Conservation (phyloP, 2,797 vertebrate species). For the Etheostoma nigrum region DNA sequence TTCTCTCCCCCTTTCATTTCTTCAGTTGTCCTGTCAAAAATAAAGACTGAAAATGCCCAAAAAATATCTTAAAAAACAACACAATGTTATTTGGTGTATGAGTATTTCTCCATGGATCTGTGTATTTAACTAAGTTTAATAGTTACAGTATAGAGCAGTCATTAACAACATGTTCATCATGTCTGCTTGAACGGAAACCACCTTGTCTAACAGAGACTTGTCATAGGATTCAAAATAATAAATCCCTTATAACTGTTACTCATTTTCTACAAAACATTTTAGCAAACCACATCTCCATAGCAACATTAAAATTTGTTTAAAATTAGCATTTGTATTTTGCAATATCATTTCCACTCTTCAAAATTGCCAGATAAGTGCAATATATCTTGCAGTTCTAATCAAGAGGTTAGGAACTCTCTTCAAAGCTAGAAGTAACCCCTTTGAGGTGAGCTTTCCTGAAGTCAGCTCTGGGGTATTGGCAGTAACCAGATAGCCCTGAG, state of each 20-base stretch:
- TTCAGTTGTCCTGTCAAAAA: too few species aligned
- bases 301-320: background rate
- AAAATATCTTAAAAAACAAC: background rate
- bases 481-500: conserved; percentile 61
- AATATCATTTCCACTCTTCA: background rate
- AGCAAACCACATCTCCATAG: background rate
- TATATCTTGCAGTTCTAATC: conserved; percentile 32
- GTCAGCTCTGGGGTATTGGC: conserved; percentile 61
- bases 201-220: background rate
- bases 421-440: conserved; percentile 51
- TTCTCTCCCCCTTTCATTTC: too few species aligned
- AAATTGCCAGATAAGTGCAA: conserved; percentile 16
- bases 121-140: conserved; percentile 9
- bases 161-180: conserved; percentile 11
- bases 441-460: conserved; percentile 61
- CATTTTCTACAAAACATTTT: background rate
- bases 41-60: too few species aligned
- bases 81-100: conserved; percentile 9
- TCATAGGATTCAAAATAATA: background rate
- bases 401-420: conserved; percentile 44
- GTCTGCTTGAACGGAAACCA: conserved; percentile 21
- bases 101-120: conserved; percentile 14
- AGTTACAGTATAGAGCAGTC: background rate
- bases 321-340: background rate
- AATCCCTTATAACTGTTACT: background rate